A percentile compares a stretch with the other conserved stretches of the same genome.
These are phyloP conservation scores for Palythoa grandiflora DNA, from an alignment of 92 coral and sea anemone species.

Conservation along the genomic window DNA sequence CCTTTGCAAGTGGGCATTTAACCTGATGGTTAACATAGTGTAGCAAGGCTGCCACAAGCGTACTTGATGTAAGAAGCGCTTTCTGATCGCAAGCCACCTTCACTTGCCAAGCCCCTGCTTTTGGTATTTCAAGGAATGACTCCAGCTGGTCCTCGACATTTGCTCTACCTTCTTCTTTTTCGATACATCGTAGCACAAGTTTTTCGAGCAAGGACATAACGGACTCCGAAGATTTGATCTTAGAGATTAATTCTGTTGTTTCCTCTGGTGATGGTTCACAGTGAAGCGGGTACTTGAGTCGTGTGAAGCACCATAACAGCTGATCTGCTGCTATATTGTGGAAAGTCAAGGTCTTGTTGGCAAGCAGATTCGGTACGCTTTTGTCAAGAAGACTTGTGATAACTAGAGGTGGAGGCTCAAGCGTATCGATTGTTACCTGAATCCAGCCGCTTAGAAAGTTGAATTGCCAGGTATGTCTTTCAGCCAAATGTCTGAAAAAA, in stretches of 20 bases:
- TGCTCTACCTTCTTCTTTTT: slow-evolving; percentile 19
- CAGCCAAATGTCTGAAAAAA: not conserved
- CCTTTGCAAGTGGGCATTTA: slow-evolving; percentile 63
- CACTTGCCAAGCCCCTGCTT: slow-evolving; percentile 58
- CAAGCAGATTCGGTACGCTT: slow-evolving; percentile 32
- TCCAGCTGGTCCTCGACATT: slow-evolving; percentile 27
- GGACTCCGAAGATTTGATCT: slow-evolving; percentile 25
- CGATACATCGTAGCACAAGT: slow-evolving; percentile 43
- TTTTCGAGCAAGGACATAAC: slow-evolving; percentile 27
- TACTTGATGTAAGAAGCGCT: slow-evolving; percentile 60
- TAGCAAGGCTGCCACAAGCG: slow-evolving; percentile 58
- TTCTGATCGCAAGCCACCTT: slow-evolving; percentile 62
- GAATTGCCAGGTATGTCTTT: slow-evolving; percentile 38
- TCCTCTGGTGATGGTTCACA: slow-evolving; percentile 23
- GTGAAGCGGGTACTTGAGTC: slow-evolving; percentile 47
- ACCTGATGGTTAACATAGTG: slow-evolving; percentile 42
- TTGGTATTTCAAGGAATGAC: slow-evolving; percentile 35
- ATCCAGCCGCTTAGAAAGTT: slow-evolving; percentile 50
- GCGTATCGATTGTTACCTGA: slow-evolving; percentile 48
- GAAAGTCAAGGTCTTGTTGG: slow-evolving; percentile 38
- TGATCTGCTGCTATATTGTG: slow-evolving; percentile 44
- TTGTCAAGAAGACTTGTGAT: slow-evolving; percentile 25
- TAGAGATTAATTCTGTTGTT: slow-evolving; percentile 8
- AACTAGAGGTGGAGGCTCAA: slow-evolving; percentile 38
- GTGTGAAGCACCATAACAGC: slow-evolving; percentile 51